A percentile compares a stretch with the other conserved stretches of the same genome.
phyloP scores from a whole-genome alignment of 2,888 invertebrate genomes.

The Latheticus oryzae region DNA sequence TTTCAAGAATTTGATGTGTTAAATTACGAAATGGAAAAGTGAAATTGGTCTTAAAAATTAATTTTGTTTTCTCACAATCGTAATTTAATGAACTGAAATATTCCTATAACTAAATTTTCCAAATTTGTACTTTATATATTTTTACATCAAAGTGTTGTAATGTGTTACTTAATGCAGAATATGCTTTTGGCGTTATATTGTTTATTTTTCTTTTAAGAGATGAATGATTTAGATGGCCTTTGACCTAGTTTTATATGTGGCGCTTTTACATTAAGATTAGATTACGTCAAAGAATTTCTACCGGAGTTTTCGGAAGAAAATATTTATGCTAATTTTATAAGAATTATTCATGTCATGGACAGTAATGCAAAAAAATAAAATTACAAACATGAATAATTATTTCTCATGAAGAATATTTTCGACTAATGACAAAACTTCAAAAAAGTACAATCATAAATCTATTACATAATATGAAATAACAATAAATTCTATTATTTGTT shows the following conservation, averaged over 20 bases:
- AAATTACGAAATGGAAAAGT: too few relatives aligned
- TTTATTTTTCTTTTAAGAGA: conserved; percentile 17
- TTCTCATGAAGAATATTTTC: too few relatives aligned
- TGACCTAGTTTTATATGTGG: conserved; percentile 19
- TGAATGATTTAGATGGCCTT: conserved; percentile 17
- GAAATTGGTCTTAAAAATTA: background rate
- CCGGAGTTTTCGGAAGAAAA: conserved; percentile 2
- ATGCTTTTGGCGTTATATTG: conserved; percentile 17
- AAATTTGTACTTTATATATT: background rate
- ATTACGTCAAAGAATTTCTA: conserved; percentile 17
- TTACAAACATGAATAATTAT: too few relatives aligned
- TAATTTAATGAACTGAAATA: background rate
- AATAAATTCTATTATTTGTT: too few relatives aligned
- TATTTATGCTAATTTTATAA: conserved; percentile 2
- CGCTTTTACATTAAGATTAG: conserved; percentile 10
- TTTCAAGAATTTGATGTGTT: too few relatives aligned
- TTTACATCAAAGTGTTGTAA: conserved; percentile 2
- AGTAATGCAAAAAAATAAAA: too few relatives aligned
- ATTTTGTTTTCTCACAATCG: background rate
- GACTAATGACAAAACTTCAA: too few relatives aligned
- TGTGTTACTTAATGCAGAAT: conserved; percentile 12
- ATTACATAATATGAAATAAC: too few relatives aligned
- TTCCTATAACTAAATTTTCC: background rate
- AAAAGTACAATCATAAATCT: too few relatives aligned
- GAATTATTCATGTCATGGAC: background rate